A percentile compares a stretch with the other conserved stretches of the same genome.
phyloP scores from a whole-genome alignment of 2,797 vertebrate genomes.

The Pseudotriccus pelzelni region DNA sequence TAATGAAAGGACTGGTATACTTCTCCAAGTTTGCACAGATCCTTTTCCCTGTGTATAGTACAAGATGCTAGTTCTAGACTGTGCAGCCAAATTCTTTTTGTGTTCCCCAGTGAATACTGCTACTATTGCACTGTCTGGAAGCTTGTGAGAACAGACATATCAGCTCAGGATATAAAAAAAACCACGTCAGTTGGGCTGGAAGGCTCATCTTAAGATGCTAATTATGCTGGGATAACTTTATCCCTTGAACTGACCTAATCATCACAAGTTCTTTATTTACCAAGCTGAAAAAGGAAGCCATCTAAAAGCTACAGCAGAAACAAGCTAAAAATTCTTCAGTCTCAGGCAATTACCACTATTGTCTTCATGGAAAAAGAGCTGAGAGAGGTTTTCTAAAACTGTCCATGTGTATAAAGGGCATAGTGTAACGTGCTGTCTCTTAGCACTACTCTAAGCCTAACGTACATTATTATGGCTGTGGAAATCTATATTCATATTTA shows the following conservation, averaged over 20 bases:
- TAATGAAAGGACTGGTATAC: background rate
- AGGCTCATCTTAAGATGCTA: slow-evolving; percentile 57
- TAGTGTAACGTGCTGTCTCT: slow-evolving; percentile 38
- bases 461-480: background rate
- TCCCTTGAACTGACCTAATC: slow-evolving; percentile 64
- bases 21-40: background rate
- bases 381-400: slow-evolving; percentile 65
- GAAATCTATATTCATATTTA: background rate
- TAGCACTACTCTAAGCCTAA: background rate
- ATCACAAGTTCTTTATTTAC: slow-evolving; percentile 60
- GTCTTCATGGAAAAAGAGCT: slow-evolving; percentile 56
- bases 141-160: slow-evolving; percentile 9
- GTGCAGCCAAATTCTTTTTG: background rate
- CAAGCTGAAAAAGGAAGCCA: slow-evolving; percentile 55
- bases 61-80: background rate
- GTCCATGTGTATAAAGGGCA: slow-evolving; percentile 42
- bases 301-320: slow-evolving; percentile 39
- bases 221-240: slow-evolving; percentile 63
- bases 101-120: background rate
- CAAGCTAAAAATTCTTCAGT: slow-evolving; percentile 58
- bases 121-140: slow-evolving; percentile 15
- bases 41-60: background rate
- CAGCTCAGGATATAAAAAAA: slow-evolving; percentile 5
- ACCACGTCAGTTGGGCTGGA: slow-evolving; percentile 19
- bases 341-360: slow-evolving; percentile 62